These are phyloP conservation scores for Zeuzera pyrina DNA, from an alignment of 2,888 invertebrate genomes.

Conservation along the genomic window DNA sequence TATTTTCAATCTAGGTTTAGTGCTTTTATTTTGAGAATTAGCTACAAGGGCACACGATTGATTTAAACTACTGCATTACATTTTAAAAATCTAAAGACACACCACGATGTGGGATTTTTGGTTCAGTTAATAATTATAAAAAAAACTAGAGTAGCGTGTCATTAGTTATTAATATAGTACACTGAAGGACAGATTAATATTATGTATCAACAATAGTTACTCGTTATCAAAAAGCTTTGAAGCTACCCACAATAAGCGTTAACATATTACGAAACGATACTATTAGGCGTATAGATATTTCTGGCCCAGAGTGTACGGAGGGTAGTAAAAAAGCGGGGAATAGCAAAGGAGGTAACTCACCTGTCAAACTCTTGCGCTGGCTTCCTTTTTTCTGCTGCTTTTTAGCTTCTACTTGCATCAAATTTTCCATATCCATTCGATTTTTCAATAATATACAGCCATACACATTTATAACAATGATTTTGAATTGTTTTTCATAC, in stretches of 20 bases:
- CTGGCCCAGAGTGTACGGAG: conserved; percentile 46
- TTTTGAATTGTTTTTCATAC: conserved; percentile 44
- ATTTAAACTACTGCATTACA: too few species aligned
- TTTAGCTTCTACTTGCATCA: conserved; percentile 87
- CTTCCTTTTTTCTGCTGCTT: conserved; percentile 89
- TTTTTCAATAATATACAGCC: conserved; percentile 39
- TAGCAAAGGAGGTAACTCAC: conserved; percentile 80
- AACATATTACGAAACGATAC: conserved; percentile 6
- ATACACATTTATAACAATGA: conserved; percentile 63
- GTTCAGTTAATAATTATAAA: too few species aligned
- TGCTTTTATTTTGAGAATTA: too few species aligned
- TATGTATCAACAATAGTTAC: conserved; percentile 20
- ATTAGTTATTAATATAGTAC: conserved; percentile 23
- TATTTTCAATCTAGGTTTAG: too few species aligned
- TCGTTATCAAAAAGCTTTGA: conserved; percentile 24
- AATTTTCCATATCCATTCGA: conserved; percentile 34
- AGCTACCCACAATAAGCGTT: conserved; percentile 31
- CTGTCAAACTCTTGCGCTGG: conserved; percentile 84
- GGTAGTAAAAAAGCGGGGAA: conserved; percentile 39
- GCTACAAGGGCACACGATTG: too few species aligned
- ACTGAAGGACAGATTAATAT: conserved; percentile 39
- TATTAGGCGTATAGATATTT: conserved; percentile 14
- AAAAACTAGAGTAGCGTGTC: conserved; percentile 11
- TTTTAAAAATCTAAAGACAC: too few species aligned
- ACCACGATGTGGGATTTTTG: too few species aligned